These are phyloP conservation scores for Dendrocincla fuliginosa DNA, from an alignment of 2,797 vertebrate species.

Conservation along the genomic window DNA sequence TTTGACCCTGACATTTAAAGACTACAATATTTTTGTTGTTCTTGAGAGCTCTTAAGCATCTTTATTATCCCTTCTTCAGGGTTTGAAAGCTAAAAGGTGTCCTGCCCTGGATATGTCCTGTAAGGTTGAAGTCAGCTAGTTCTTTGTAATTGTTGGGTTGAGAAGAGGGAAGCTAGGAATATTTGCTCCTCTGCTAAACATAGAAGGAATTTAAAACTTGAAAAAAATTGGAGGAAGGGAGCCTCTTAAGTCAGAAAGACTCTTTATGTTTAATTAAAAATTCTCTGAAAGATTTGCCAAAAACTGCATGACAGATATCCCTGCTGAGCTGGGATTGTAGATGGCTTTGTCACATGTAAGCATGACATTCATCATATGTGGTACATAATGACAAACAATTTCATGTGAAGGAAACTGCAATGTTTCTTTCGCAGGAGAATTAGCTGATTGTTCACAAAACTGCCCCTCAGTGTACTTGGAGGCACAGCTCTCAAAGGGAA, in stretches of 20 bases:
- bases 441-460: background rate
- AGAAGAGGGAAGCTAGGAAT: background rate
- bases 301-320: background rate
- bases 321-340: background rate
- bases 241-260: background rate
- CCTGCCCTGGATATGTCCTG: background rate
- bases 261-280: background rate
- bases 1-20: background rate
- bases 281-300: background rate
- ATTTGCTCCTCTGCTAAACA: background rate
- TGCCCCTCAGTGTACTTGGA: accelerated
- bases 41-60: background rate
- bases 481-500: background rate
- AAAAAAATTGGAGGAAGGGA: background rate
- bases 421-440: background rate
- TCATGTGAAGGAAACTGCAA: background rate
- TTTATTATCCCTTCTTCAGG: background rate
- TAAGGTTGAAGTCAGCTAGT: background rate
- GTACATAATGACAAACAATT: background rate
- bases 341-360: background rate
- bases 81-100: background rate
- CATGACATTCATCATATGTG: background rate
- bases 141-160: background rate
- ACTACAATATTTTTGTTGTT: background rate
- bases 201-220: background rate